Conservation (phyloP, 2,888 invertebrate species). For the Callyntrura guangdongensis region DNA sequence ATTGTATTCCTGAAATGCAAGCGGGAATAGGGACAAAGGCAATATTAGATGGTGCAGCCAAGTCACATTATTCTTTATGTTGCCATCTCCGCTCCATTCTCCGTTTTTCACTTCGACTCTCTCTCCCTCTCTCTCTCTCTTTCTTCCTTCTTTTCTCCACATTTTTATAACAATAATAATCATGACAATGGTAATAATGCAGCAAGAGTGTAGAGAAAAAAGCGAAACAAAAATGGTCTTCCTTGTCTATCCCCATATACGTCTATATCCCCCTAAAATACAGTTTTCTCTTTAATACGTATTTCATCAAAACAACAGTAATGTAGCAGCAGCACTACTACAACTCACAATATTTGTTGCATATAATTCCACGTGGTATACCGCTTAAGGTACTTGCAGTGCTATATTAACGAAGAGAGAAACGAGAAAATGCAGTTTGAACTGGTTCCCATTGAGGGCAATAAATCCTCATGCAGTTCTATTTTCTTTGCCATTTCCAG, state of each 20-base stretch:
- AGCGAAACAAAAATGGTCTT: background rate
- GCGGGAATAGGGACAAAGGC: background rate
- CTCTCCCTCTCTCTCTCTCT: background rate
- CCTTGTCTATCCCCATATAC: too few species aligned
- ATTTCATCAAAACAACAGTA: too few species aligned
- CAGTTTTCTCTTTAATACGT: background rate
- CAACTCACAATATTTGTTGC: background rate
- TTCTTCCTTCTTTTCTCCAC: slow-evolving; percentile 36
- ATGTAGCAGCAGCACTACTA: too few species aligned
- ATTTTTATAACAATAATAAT: slow-evolving; percentile 67
- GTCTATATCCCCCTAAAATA: background rate
- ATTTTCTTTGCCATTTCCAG: slow-evolving; percentile 26
- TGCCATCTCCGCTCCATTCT: slow-evolving; percentile 59
- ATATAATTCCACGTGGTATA: background rate
- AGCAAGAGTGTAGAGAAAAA: slow-evolving; percentile 42
- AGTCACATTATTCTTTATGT: slow-evolving; percentile 74
- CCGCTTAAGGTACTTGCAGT: too few species aligned
- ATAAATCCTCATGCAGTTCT: slow-evolving; percentile 73
- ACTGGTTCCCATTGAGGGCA: slow-evolving; percentile 71
- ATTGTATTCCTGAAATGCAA: too few species aligned
- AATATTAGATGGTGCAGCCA: slow-evolving; percentile 62
- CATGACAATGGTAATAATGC: slow-evolving; percentile 36
- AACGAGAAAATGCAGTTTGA: slow-evolving; percentile 73
- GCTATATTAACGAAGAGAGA: too few species aligned
- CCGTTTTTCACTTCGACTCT: background rate